Percentiles rank a stretch among this genome's conserved stretches.
Conservation (phyloP, 2,797 vertebrate genomes). For the Hyperoplus immaculatus region DNA sequence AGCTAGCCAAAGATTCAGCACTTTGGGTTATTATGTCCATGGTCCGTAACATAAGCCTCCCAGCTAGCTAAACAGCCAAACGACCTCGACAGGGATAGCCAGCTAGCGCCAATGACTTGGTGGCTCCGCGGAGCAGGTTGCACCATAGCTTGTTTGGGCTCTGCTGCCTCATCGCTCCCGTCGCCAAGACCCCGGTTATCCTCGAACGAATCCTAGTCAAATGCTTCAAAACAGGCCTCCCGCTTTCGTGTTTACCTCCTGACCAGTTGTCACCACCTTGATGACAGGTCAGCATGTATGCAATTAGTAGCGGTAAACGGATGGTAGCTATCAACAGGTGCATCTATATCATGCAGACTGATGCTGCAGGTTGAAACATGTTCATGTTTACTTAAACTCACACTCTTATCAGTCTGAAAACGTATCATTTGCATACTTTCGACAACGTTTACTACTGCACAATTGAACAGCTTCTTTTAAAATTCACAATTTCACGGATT, state of each 20-base stretch:
- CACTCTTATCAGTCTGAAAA: too few relatives aligned
- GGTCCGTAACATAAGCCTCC: conserved; percentile 10
- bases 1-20: conserved; percentile 28
- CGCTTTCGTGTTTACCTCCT: conserved; percentile 17
- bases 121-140: not conserved
- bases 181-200: conserved; percentile 6
- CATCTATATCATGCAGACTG: not conserved
- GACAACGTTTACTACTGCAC: too few relatives aligned
- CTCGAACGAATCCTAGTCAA: conserved; percentile 8
- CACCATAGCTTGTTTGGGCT: conserved; percentile 4
- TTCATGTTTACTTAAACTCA: not conserved
- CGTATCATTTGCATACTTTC: too few relatives aligned
- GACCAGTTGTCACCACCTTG: conserved; percentile 1
- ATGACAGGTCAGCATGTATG: conserved; percentile 6
- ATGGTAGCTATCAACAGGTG: conserved; percentile 43
- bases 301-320: not conserved
- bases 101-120: not conserved
- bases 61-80: conserved; percentile 7
- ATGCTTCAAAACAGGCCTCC: conserved; percentile 28
- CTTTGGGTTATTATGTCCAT: conserved; percentile 8
- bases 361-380: conserved; percentile 4
- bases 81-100: conserved; percentile 19
- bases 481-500: too few relatives aligned
- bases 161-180: conserved; percentile 40
- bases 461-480: too few relatives aligned